Evolutionary conservation across 1,140 invertebrate genomes (phyloP), one percentile per base, ranked within the genome.

Genomic region (Idris sp.): DNA sequence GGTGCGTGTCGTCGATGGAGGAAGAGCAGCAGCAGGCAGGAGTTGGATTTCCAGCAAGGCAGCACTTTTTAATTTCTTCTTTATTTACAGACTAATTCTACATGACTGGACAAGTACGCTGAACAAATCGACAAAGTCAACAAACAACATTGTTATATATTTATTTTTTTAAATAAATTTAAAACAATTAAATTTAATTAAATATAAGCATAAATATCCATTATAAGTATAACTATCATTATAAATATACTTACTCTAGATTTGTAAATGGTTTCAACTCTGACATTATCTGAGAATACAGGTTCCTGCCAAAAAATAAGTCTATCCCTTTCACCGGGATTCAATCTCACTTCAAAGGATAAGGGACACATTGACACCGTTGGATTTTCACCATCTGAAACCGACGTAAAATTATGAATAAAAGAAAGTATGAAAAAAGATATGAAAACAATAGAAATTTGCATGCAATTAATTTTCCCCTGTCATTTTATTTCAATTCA

Each of bases 281-380:
- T 84, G 6, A 91, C 88, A 77, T 92, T 92, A 78, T 93, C 92
- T 7, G 83, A 85, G 72, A 93, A 93, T 6, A 87, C 81, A 0
- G 93, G 92, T 74, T 93, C 92, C 41, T 89, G 88, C 92, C 92
- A 94, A 49, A 88, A 88, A 16, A 93, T 89, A 9, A 88, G 83
- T 16, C 89, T 86, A 33, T 87, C 87, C 0, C 80, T 82, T 79
- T 92, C 89, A 8, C 90, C 89, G 16, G 85, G 84, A 41, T 83
- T 83, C 30, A 93, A 76, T 6, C 86, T 78, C 2, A 92, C 89
- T 43, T 91, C 89, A 73, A 93, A 90, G 1, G 92, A 91, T 28
- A 87, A 83, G 0, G 93, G 92, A 78, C 93, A 94, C 54, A 86
- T 88, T 15, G 81, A 80, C 8, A 92, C 88, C 43, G 81, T 82